Conservation (phyloP, 2,113 vertebrate species). For the Natator depressus region DNA sequence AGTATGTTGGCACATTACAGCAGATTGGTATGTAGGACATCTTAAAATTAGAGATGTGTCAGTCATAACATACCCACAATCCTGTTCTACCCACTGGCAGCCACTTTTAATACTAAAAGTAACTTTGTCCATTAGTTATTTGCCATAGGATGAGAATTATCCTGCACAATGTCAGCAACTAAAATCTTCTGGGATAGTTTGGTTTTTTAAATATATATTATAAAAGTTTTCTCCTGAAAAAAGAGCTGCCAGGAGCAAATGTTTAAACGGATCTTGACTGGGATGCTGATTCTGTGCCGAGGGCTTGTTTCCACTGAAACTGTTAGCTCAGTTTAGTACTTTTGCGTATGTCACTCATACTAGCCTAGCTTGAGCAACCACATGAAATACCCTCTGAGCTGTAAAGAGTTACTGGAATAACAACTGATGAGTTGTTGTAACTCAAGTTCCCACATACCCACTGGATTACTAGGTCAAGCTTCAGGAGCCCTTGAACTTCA, state of each 20-base stretch:
- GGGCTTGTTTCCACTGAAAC: not conserved
- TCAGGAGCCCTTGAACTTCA: not conserved
- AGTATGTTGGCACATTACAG: not conserved
- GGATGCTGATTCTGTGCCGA: not conserved
- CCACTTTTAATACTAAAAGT: not conserved
- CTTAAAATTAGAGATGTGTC: not conserved
- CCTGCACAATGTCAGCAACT: not conserved
- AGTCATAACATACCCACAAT: not conserved
- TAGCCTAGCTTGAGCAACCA: too few species aligned
- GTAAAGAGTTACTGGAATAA: too few species aligned
- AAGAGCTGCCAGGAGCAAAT: not conserved
- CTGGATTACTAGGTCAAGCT: too few species aligned
- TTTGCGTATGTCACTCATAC: too few species aligned
- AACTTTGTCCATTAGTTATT: not conserved
- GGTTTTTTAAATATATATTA: not conserved
- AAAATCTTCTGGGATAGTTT: not conserved
- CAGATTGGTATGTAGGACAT: not conserved
- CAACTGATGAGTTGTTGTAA: too few species aligned
- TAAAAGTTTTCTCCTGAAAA: not conserved
- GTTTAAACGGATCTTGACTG: not conserved
- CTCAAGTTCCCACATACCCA: too few species aligned
- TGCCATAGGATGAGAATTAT: not conserved
- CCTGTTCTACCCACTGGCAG: not conserved
- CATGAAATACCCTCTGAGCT: too few species aligned
- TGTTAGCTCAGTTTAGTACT: not conserved